phyloP scores from a whole-genome alignment of 2,113 vertebrate genomes.

The Hydrochoerus hydrochaeris region DNA sequence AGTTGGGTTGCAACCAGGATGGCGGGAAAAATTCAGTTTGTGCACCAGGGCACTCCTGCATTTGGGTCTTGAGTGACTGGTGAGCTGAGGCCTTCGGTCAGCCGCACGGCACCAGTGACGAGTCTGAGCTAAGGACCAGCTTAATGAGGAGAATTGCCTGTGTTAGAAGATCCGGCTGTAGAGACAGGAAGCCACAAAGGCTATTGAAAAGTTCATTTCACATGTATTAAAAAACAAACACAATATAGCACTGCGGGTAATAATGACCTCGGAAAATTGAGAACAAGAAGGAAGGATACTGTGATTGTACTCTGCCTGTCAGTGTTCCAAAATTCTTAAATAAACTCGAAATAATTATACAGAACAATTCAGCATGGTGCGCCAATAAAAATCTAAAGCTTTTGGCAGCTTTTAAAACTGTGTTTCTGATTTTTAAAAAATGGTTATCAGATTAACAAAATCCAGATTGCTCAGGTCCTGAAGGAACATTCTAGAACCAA shows the following conservation, averaged over 20 bases:
- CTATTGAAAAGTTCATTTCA: not conserved
- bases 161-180: not conserved
- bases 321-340: not conserved
- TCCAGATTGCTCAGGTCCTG: not conserved
- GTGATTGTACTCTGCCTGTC: not conserved
- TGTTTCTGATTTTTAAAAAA: not conserved
- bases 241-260: not conserved
- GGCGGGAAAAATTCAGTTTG: not conserved
- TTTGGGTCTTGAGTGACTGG: not conserved
- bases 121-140: not conserved
- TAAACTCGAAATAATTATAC: not conserved
- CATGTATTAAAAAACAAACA: not conserved
- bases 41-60: not conserved
- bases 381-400: slow-evolving; percentile 23
- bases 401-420: not conserved
- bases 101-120: too few relatives aligned
- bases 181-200: not conserved
- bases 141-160: not conserved
- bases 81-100: not conserved
- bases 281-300: not conserved
- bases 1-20: not conserved
- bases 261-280: not conserved
- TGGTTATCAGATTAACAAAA: not conserved
- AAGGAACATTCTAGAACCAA: not conserved
- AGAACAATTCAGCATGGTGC: not conserved